Evolutionary conservation across 2,888 invertebrate species (phyloP).

Genomic region (Hypercompe scribonia): DNA sequence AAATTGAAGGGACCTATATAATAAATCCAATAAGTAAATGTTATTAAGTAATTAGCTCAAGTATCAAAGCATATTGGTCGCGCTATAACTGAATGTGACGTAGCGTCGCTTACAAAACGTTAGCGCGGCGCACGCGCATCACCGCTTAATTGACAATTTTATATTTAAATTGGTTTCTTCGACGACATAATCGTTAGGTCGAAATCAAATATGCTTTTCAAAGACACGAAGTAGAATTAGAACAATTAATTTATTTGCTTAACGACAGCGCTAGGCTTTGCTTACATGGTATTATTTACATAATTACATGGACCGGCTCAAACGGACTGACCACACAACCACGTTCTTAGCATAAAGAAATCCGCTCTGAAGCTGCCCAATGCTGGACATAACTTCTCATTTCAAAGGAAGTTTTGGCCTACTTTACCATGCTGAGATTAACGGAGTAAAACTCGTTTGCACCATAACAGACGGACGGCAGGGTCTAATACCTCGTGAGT

Average conservation of each 20-base stretch:
- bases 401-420: no score
- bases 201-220: neutral
- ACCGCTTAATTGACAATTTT: conserved; percentile 43
- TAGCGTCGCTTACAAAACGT: conserved; percentile 84
- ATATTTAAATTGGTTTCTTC: conserved; percentile 15
- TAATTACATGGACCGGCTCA: no score
- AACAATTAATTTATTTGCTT: neutral
- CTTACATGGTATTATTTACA: neutral
- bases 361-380: no score
- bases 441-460: no score
- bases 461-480: no score
- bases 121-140: conserved; percentile 52
- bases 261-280: neutral
- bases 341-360: no score
- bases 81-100: conserved; percentile 74
- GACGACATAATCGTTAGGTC: neutral
- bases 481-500: no score
- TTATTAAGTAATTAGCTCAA: conserved; percentile 38
- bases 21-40: neutral
- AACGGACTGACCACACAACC: no score
- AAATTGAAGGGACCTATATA: no score
- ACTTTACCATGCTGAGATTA: no score
- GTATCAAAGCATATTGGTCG: conserved; percentile 65
- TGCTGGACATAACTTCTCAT: no score
- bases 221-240: neutral